Evolutionary conservation across 2,797 vertebrate species (phyloP).

Genomic region (Peromyscus nudipes): DNA sequence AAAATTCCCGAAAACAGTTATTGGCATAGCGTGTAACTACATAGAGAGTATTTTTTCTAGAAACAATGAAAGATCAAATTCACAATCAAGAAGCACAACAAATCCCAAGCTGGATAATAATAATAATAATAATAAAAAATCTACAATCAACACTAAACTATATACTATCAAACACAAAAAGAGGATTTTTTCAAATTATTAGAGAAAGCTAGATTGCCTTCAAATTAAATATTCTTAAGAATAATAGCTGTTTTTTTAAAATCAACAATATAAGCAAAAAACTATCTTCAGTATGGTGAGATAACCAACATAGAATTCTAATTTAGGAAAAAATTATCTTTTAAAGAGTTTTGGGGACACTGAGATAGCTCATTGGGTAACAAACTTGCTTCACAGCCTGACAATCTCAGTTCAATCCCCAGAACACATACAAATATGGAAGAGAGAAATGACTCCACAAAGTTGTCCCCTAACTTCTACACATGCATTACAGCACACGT

Average conservation of each 20-base stretch:
- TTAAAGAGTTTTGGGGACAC: not conserved
- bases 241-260: slow-evolving; percentile 7
- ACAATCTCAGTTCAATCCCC: not conserved
- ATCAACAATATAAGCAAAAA: slow-evolving; percentile 17
- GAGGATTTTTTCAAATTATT: not conserved
- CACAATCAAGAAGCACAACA: not conserved
- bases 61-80: slow-evolving; percentile 40
- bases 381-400: not conserved
- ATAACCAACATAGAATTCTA: slow-evolving; percentile 45
- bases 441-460: not conserved
- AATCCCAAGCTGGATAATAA: not conserved
- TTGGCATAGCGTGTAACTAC: not conserved
- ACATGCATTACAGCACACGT: not conserved
- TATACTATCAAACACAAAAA: slow-evolving; percentile 33
- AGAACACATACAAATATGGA: not conserved
- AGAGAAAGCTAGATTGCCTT: slow-evolving; percentile 22
- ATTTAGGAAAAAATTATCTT: slow-evolving; percentile 38
- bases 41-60: not conserved
- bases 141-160: not conserved
- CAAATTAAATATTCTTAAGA: slow-evolving; percentile 40
- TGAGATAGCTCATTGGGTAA: not conserved
- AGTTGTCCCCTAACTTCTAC: not conserved
- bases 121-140: not conserved
- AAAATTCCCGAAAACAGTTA: not conserved
- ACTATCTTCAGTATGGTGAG: slow-evolving; percentile 32